A percentile compares a stretch with the other conserved stretches of the same genome.
Conservation (phyloP, 2,797 vertebrate species). For the Malacoctenus gilli region DNA sequence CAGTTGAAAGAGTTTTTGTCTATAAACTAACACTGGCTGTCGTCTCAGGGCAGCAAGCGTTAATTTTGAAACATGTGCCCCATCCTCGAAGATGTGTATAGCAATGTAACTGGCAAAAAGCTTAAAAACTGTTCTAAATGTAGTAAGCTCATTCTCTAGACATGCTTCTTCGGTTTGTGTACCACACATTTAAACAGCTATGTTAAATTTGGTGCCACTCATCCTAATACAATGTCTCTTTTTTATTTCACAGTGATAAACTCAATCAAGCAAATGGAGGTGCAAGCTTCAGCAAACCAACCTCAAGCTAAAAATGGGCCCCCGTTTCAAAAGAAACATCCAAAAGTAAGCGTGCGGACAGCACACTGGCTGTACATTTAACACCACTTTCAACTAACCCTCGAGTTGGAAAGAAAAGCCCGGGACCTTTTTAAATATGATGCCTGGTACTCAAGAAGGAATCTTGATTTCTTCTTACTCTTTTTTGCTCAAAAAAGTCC, state of each 20-base stretch:
- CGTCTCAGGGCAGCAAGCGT: too few species aligned
- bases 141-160: too few species aligned
- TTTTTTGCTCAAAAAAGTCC: too few species aligned
- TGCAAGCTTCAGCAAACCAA: constrained; percentile 5
- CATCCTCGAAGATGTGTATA: too few species aligned
- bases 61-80: too few species aligned
- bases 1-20: too few species aligned
- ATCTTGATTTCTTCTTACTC: constrained; percentile 1
- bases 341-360: constrained; percentile 36
- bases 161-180: too few species aligned
- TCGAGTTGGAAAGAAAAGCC: background rate
- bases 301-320: constrained; percentile 20
- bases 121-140: too few species aligned
- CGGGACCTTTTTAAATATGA: background rate
- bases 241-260: constrained; percentile 1
- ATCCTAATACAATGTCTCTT: background rate
- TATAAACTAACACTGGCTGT: too few species aligned
- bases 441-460: constrained; percentile 1
- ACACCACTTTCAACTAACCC: background rate
- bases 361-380: background rate
- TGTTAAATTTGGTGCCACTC: background rate
- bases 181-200: too few species aligned
- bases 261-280: constrained; percentile 39
- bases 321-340: constrained; percentile 27
- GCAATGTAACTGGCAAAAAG: too few species aligned